phyloP scores from a whole-genome alignment of 2,888 invertebrate genomes.

The Nezara viridula region DNA sequence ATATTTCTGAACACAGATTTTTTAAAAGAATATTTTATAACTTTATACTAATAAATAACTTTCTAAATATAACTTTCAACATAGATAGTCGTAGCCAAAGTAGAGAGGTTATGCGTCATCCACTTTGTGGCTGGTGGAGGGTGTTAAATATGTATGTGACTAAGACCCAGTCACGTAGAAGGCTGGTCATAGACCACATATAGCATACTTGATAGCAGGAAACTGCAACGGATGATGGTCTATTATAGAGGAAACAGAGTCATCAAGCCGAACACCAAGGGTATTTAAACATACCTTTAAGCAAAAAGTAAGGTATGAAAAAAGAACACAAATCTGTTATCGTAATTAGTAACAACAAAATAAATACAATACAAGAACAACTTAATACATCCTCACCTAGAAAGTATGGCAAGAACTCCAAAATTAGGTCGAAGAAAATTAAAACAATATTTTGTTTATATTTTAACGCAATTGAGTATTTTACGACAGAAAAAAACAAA shows the following conservation, averaged over 20 bases:
- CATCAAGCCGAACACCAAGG: background rate
- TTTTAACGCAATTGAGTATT: background rate
- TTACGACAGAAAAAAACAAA: background rate
- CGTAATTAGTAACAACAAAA: too few relatives aligned
- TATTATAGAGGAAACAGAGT: constrained; percentile 4
- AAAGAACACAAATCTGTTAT: too few relatives aligned
- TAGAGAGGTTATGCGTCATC: constrained; percentile 20
- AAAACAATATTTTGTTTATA: background rate
- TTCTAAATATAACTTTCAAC: background rate
- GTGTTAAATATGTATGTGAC: constrained; percentile 36
- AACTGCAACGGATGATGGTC: constrained; percentile 38
- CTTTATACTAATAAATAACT: too few relatives aligned
- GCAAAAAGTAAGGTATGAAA: background rate
- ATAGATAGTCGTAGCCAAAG: background rate
- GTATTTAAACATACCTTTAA: background rate
- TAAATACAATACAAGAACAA: background rate
- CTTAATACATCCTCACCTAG: too few relatives aligned
- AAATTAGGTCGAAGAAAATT: background rate
- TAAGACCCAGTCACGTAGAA: constrained; percentile 35
- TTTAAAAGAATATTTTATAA: too few relatives aligned
- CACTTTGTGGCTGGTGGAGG: background rate
- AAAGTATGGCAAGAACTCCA: background rate
- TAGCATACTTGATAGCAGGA: constrained; percentile 46
- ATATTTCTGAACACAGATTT: too few relatives aligned
- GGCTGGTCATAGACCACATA: constrained; percentile 29